Percentiles rank a stretch among this genome's conserved stretches.
Evolutionary conservation across 2,888 invertebrate genomes (phyloP).

Genomic region (Conops quadrifasciatus): DNA sequence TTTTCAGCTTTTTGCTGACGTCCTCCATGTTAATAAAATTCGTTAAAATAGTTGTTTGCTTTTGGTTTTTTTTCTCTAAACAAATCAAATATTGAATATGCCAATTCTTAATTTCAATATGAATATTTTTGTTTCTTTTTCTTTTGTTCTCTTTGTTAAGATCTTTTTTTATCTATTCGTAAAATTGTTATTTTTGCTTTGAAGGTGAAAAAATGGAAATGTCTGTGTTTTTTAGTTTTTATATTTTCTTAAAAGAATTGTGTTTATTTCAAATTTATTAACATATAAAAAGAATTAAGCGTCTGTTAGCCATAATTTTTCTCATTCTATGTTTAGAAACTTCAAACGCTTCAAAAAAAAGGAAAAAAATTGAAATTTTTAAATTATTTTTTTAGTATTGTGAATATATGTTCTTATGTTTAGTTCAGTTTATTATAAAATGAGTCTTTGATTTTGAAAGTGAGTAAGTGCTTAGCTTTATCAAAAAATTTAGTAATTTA

Average conservation of each 20-base stretch:
- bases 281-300: too few relatives aligned
- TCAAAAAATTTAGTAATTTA: too few relatives aligned
- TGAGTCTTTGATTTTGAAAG: too few relatives aligned
- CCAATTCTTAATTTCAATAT: not conserved
- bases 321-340: too few relatives aligned
- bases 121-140: not conserved
- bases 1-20: constrained; percentile 4
- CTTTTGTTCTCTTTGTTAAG: not conserved
- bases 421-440: too few relatives aligned
- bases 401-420: too few relatives aligned
- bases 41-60: not conserved
- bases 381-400: not conserved
- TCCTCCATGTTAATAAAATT: not conserved
- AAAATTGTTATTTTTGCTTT: not conserved
- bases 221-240: too few relatives aligned
- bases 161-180: not conserved
- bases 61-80: not conserved
- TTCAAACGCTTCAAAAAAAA: not conserved
- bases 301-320: too few relatives aligned
- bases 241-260: too few relatives aligned
- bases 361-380: not conserved
- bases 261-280: too few relatives aligned
- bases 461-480: too few relatives aligned
- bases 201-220: too few relatives aligned
- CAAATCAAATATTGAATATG: not conserved